Base-by-base conservation (phyloP, 2,113 vertebrate genomes). In the Brachypteracias leptosomus region DNA sequence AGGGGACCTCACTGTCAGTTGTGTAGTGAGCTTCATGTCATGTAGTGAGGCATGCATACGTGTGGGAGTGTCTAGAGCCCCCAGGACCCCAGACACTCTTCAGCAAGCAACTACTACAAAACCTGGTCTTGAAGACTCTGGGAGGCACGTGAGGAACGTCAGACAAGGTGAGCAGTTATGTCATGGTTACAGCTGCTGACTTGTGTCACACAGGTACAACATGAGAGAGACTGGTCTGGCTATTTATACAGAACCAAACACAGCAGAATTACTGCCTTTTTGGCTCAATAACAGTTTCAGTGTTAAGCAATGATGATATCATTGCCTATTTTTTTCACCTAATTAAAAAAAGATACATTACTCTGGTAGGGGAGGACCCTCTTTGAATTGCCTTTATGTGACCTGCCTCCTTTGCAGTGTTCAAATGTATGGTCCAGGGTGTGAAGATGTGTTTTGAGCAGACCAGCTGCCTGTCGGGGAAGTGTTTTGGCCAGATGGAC, bases 1-100 rank as follows among this genome's bases (percentile, higher is more conserved):
- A 88, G 49, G 3, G 18, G 3, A 9, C 29, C 42, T 79, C 11
- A 2, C 12, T 79, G 19, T 54, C 22, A n/a, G 7, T n/a, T 58
- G n/a, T n/a, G 5, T 15, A n/a, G 58, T 49, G 49, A 77, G 9
- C 47, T 70, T 85, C 15, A 6, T 24, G 28, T 24, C 29, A 89
- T 85, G 47, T 26, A 47, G 62, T 3, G 1, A 15, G 13, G 6
- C 4, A 4, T 19, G 8, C 9, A 3, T 13, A 28, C 8, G 2
- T 4, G 11, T 51, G 24, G 18, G 44, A 42, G 16, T 55, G 38
- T 51, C 52, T 24, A 25, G 74, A 82, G 52, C 28, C 31, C 42
- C 40, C 40, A 36, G 76, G 16, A 57, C 4, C 2, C 8, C 76
- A 20, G n/a, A 9, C 9, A 9, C 19, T 70, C 67, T 61, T 10